phyloP scores from a whole-genome alignment of 2,888 invertebrate species.

The Leptopilina drosophilae region DNA sequence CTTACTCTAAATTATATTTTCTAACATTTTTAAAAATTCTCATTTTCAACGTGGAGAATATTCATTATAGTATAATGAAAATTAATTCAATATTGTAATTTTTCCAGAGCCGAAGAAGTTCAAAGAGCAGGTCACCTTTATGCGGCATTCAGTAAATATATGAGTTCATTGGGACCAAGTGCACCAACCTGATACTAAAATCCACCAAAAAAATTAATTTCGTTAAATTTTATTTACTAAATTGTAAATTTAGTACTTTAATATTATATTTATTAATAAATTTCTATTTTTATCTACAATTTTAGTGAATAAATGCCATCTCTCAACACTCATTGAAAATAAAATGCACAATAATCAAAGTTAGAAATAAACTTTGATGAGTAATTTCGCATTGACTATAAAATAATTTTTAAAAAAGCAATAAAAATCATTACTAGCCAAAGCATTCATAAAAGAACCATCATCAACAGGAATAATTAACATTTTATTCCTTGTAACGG shows the following conservation, averaged over 20 bases:
- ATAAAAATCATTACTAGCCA: background rate
- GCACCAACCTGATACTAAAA: conserved; percentile 45
- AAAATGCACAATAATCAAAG: background rate
- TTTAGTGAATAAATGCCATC: background rate
- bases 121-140: conserved; percentile 70
- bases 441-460: background rate
- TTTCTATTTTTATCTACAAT: background rate
- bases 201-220: background rate
- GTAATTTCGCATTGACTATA: background rate
- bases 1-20: too few species aligned
- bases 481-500: conserved; percentile 16
- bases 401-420: background rate
- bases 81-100: background rate
- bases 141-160: conserved; percentile 71
- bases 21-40: too few species aligned
- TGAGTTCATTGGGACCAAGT: conserved; percentile 65
- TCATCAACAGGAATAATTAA: conserved; percentile 8
- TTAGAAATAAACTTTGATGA: background rate
- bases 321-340: background rate
- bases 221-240: too few species aligned
- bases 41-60: too few species aligned
- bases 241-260: too few species aligned
- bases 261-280: background rate
- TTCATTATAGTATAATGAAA: too few species aligned
- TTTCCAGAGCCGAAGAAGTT: conserved; percentile 70